Percentiles rank a stretch among this genome's conserved stretches.
Conservation (phyloP, 2,888 invertebrate genomes). For the Tortrix viridana region DNA sequence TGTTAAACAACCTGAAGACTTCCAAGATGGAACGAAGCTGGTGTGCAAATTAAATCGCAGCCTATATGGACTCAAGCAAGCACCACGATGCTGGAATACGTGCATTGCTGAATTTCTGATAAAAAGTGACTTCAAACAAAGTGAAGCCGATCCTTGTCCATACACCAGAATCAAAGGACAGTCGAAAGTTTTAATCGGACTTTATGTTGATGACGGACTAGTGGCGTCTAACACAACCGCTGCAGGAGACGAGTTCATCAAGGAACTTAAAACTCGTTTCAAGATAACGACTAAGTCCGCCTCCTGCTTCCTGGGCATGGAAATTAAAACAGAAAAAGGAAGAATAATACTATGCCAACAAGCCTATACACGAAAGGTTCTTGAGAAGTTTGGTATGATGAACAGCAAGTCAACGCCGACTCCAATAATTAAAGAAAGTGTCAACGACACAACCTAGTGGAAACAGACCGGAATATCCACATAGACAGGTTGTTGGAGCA, state of each 20-base stretch:
- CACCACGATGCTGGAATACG: not conserved
- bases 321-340: not conserved
- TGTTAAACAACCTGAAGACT: not conserved
- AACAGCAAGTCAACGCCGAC: slow-evolving; percentile 3
- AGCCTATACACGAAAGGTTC: slow-evolving; percentile 6
- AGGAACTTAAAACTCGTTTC: not conserved
- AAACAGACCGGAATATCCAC: not conserved
- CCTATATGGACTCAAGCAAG: slow-evolving; percentile 5
- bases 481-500: slow-evolving; percentile 4
- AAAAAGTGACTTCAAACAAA: not conserved
- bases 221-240: too few relatives aligned
- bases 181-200: not conserved
- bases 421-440: not conserved
- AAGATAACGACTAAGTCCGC: slow-evolving; percentile 10
- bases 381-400: not conserved
- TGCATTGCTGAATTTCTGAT: not conserved
- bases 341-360: not conserved
- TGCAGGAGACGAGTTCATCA: not conserved
- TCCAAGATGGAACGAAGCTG: not conserved
- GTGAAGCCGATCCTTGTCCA: not conserved
- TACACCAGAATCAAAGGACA: too few relatives aligned
- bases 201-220: slow-evolving; percentile 7
- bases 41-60: not conserved
- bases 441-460: not conserved
- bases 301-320: slow-evolving; percentile 2